Evolutionary conservation across 1,140 invertebrate genomes (phyloP), one percentile per base, ranked within the genome.

Genomic region (Hetaerina americana): DNA sequence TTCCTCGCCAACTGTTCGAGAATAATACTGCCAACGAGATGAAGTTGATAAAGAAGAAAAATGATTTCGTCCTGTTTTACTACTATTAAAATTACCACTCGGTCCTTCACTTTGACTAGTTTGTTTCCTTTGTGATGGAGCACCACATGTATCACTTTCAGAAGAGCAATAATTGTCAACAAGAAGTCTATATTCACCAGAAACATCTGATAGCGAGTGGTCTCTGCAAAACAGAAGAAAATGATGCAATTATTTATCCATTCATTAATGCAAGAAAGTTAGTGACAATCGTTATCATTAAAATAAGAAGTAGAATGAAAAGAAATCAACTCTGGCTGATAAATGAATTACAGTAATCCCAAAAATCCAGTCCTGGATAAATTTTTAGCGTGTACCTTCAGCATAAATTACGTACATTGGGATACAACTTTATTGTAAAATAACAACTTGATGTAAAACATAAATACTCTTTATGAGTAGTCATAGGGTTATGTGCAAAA

Each of bases 141-240:
- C 28, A 18, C 49, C n/a, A 71, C 15, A 5, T 57, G 40, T 68
- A n/a, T 72, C 72, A 27, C 74, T 73, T 57, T 76, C 73, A 28
- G 73, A 74, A 12, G 74, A 74, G 29, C 75, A 69, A 72, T 77
- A 77, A 31, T 74, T 77, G 29, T 79, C 76, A 70, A 78, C 77
- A 10, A 83, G 76, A 69, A 79, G 74, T 73, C 81, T 81, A 74
- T 82, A 84, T 5, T 83, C 74, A 10, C 78, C 75, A 72, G 80
- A 81, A 0, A 83, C 80, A 76, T 86, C 84, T 15, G 75, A 68
- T 74, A 81, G 82, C 26, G 75, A 74, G 26, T 75, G 71, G 71
- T 82, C 80, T 72, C 81, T 83, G 72, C 2, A 74, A 73, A 68
- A 73, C 71, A 70, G 31, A 70, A 66, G 0, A 22, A 73, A 15